These are phyloP conservation scores for Melanostoma scalare DNA, from an alignment of 2,888 invertebrate species.

Conservation along the genomic window DNA sequence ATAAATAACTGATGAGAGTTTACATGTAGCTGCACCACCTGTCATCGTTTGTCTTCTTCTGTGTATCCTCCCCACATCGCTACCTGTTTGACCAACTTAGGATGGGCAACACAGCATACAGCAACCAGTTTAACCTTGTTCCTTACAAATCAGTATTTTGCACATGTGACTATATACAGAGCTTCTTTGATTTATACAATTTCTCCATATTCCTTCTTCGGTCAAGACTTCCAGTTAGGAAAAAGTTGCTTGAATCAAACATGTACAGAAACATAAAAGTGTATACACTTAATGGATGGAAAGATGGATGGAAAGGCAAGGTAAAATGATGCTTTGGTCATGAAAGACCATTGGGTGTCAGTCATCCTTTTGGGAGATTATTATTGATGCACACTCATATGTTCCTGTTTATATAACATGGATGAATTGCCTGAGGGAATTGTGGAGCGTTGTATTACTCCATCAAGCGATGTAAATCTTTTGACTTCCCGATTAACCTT, in stretches of 20 bases:
- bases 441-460: conserved; percentile 4
- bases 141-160: conserved; percentile 14
- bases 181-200: conserved; percentile 43
- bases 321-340: neutral
- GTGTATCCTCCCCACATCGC: conserved; percentile 37
- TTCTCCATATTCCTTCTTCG: conserved; percentile 15
- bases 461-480: conserved; percentile 20
- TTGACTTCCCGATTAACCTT: conserved; percentile 43
- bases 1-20: conserved; percentile 35
- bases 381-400: conserved; percentile 16
- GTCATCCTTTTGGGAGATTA: conserved; percentile 5
- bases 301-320: neutral
- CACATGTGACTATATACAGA: conserved; percentile 12
- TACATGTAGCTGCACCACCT: conserved; percentile 3
- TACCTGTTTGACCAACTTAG: conserved; percentile 45
- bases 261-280: too few species aligned
- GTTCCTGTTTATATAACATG: conserved; percentile 39
- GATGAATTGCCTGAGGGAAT: neutral
- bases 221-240: neutral
- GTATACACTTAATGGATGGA: neutral
- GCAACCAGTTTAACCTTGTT: conserved; percentile 44
- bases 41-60: conserved; percentile 44
- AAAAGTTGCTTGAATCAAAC: neutral
- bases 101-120: neutral
- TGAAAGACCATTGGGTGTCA: neutral